Conservation (phyloP, 2,888 invertebrate genomes). For the Gortyna flavago region DNA sequence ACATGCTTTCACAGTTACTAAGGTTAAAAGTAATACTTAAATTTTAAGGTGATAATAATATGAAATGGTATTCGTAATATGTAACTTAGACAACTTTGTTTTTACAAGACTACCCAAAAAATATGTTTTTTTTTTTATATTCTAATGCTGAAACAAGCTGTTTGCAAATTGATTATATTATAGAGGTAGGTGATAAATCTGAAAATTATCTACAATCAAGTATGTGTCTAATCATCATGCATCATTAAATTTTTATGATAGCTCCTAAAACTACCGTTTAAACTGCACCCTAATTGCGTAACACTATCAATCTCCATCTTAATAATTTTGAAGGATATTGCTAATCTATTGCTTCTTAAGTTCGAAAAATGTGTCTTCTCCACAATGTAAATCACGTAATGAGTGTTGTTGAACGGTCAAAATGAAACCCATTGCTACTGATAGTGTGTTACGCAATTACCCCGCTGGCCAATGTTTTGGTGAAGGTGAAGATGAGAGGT, state of each 20-base stretch:
- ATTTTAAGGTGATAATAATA: background rate
- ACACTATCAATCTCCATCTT: too few species aligned
- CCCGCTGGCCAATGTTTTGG: background rate
- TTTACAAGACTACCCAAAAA: background rate
- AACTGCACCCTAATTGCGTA: too few species aligned
- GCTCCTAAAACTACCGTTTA: background rate
- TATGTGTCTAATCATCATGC: background rate
- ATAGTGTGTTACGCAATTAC: too few species aligned
- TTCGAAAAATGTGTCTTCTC: too few species aligned
- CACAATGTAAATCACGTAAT: too few species aligned
- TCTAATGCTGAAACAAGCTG: background rate
- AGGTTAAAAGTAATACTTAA: background rate
- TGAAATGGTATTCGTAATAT: background rate
- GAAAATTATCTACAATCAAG: constrained; percentile 13
- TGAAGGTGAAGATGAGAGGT: background rate
- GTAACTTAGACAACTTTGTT: background rate
- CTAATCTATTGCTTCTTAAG: too few species aligned
- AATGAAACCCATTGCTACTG: too few species aligned
- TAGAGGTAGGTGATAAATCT: background rate
- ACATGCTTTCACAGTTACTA: background rate
- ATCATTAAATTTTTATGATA: background rate
- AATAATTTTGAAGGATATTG: too few species aligned
- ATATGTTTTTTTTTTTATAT: background rate
- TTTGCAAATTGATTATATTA: background rate
- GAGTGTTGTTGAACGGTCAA: too few species aligned